Evolutionary conservation across 2,797 vertebrate species (phyloP).

Genomic region (Podarcis lilfordi): DNA sequence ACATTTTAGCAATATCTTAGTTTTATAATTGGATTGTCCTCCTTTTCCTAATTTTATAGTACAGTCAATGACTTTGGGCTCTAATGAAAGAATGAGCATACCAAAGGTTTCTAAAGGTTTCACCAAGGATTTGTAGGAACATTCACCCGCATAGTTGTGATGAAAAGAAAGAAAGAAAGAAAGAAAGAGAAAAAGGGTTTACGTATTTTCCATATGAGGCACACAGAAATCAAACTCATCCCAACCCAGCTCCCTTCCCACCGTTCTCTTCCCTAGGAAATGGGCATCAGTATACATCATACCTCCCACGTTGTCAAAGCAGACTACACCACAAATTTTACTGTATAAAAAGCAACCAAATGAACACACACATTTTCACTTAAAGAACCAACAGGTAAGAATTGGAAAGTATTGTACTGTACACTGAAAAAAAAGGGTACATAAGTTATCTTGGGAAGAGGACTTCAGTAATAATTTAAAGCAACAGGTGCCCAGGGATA

Average conservation of each 20-base stretch:
- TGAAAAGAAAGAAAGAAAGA: slow-evolving; percentile 72
- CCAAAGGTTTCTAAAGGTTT: slow-evolving; percentile 93
- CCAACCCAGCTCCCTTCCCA: slow-evolving; percentile 52
- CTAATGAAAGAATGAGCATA: slow-evolving; percentile 88
- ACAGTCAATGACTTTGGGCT: slow-evolving; percentile 83
- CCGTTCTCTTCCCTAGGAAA: slow-evolving; percentile 26
- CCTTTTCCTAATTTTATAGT: slow-evolving; percentile 46
- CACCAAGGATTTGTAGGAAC: slow-evolving; percentile 89
- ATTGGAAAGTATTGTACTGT: not conserved
- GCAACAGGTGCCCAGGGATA: slow-evolving; percentile 36
- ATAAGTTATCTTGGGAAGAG: slow-evolving; percentile 47
- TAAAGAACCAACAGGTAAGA: slow-evolving; percentile 13
- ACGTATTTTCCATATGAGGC: slow-evolving; percentile 70
- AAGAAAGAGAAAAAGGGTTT: slow-evolving; percentile 75
- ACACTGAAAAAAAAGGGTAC: not conserved
- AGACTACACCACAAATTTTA: slow-evolving; percentile 63
- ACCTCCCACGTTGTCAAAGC: slow-evolving; percentile 64
- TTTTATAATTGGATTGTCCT: slow-evolving; percentile 5
- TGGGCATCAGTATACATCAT: slow-evolving; percentile 46
- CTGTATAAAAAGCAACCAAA: slow-evolving; percentile 55
- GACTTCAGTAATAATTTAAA: not conserved
- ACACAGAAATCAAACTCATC: slow-evolving; percentile 69
- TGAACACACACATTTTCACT: not conserved
- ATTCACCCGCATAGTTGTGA: slow-evolving; percentile 91
- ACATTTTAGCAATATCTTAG: slow-evolving; percentile 65